Evolutionary conservation across 2,888 invertebrate genomes (phyloP), one percentile per base, ranked within the genome.

Genomic region (Syrphus vitripennis): DNA sequence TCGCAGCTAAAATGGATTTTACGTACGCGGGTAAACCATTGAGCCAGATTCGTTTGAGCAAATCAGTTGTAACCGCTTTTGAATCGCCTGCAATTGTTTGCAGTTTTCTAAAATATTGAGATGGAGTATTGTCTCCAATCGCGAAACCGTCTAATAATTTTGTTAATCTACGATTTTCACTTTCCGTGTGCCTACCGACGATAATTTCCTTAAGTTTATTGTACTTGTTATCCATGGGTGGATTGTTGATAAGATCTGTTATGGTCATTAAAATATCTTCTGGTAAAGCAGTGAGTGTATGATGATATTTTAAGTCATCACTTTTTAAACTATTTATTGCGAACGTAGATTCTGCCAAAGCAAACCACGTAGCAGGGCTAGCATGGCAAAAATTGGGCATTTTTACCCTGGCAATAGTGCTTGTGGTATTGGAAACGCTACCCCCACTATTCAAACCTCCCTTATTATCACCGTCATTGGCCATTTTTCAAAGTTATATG

Each of bases 61-160:
- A 3, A 5, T 40, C 5, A 4, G 14, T 5, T 40, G 40, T n/a
- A n/a, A 19, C 19, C 4, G 9, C 57, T 14, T 57, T 57, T 4
- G 3, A 37, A 4, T 4, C 14, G 9, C 59, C 59, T n/a, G 37
- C 4, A 4, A 59, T 59, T n/a, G n/a, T 14, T 37, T 59, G 34
- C 12, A 61, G 26, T 14, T 24, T n/a, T 14, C 61, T 14, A 40
- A 61, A 61, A 34, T 40, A 61, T 26, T 61, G 61, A 12, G 61
- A 61, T 29, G 61, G 61, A 16, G 40, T 61, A 12, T 40, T 61
- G 42, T 59, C 59, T n/a, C 61, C 61, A 14, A 61, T 61, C 24
- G 61, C 61, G 16, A 61, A 14, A 9, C 61, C 61, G 21, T 16
- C 24, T 3, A 61, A 61, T 10, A 61, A 40, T 61, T 61, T 61